Evolutionary conservation across 2,113 vertebrate genomes (phyloP).

Genomic region (Myrmophylax atrothorax): DNA sequence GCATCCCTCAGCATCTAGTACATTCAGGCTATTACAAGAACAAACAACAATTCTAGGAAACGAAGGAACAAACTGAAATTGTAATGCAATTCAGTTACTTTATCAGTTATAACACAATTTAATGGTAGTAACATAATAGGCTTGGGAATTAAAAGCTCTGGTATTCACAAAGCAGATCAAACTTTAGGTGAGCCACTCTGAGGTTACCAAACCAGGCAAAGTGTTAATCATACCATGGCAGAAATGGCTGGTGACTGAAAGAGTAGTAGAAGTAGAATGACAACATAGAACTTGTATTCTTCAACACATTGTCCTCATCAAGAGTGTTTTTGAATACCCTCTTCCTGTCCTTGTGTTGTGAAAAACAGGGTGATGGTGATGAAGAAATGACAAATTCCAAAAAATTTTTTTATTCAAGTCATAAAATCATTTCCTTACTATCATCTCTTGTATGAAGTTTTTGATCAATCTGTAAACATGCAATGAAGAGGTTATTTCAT

Average conservation of each 20-base stretch:
- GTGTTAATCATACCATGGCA: not conserved
- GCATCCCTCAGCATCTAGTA: not conserved
- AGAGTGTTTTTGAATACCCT: not conserved
- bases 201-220: not conserved
- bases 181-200: not conserved
- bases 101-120: not conserved
- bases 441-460: not conserved
- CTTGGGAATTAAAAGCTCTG: not conserved
- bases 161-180: not conserved
- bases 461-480: not conserved
- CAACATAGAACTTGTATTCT: not conserved
- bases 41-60: not conserved
- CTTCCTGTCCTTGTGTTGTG: not conserved
- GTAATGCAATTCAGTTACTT: not conserved
- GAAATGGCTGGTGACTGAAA: not conserved
- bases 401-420: not conserved
- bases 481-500: not conserved
- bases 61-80: not conserved
- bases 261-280: not conserved
- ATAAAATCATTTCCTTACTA: not conserved
- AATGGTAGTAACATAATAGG: not conserved
- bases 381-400: not conserved
- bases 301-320: fast-evolving
- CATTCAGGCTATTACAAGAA: not conserved
- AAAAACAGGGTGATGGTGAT: not conserved